Conservation (phyloP, 2,113 vertebrate genomes). For the Pollimyrus isidori region DNA sequence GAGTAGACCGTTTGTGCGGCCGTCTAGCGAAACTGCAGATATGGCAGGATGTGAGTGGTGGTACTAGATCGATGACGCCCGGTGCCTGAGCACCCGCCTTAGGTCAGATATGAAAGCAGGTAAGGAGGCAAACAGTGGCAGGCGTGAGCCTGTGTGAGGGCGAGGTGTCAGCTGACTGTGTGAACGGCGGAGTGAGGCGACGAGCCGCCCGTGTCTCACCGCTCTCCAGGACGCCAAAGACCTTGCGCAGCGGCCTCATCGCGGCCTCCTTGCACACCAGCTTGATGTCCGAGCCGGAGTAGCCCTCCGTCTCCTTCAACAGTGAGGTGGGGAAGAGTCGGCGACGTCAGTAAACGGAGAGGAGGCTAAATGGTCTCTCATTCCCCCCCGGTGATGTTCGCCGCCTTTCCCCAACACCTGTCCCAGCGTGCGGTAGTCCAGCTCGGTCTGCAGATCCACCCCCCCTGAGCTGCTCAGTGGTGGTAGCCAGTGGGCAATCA, state of each 20-base stretch:
- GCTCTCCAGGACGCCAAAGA: slow-evolving; percentile 77
- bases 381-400: neutral
- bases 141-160: neutral
- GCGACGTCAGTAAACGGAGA: neutral
- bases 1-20: neutral
- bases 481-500: slow-evolving; percentile 90
- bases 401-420: slow-evolving; percentile 51
- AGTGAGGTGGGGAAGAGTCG: neutral
- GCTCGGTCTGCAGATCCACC: slow-evolving; percentile 66
- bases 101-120: neutral
- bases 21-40: neutral
- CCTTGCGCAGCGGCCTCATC: slow-evolving; percentile 88
- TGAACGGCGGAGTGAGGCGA: neutral
- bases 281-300: slow-evolving; percentile 88
- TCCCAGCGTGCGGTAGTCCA: slow-evolving; percentile 72
- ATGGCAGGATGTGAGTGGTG: neutral
- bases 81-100: neutral
- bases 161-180: neutral
- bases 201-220: slow-evolving; percentile 51
- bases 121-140: neutral
- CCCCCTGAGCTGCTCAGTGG: slow-evolving; percentile 63
- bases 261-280: slow-evolving; percentile 91
- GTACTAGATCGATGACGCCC: neutral
- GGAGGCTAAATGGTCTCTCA: neutral
- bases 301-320: slow-evolving; percentile 75